Conservation (phyloP, 1,140 invertebrate genomes). For the Rhizoglyphus robini region DNA sequence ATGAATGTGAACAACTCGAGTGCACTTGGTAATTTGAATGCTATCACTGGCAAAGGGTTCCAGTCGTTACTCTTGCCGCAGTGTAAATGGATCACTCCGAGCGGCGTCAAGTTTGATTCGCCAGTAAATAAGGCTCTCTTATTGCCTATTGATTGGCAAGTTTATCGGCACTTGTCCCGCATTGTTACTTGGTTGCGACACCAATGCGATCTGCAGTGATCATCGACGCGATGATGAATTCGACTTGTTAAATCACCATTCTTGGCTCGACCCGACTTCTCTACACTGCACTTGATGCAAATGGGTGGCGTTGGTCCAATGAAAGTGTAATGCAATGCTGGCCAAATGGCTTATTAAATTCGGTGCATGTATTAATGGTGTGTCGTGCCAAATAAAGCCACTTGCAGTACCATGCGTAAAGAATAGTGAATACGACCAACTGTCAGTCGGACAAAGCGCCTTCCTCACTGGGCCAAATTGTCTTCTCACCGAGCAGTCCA, state of each 20-base stretch:
- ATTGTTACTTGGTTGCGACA: no score
- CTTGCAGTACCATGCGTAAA: background rate
- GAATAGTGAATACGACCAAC: background rate
- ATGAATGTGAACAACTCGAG: background rate
- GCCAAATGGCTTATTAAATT: conserved; percentile 10
- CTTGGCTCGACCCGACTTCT: background rate
- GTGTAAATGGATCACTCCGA: no score
- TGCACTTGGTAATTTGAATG: background rate
- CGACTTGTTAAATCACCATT: conserved; percentile 9
- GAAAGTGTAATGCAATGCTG: conserved; percentile 11
- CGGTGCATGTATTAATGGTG: background rate
- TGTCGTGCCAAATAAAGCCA: background rate
- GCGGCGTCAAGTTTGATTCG: no score
- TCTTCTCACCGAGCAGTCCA: no score
- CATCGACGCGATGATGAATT: conserved; percentile 9
- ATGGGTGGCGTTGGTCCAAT: background rate
- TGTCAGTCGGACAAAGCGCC: no score
- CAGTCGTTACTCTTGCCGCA: no score
- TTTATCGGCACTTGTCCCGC: background rate
- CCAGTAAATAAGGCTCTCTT: background rate
- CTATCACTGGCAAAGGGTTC: background rate
- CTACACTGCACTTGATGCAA: background rate
- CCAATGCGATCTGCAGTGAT: no score
- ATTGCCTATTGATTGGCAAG: conserved; percentile 14
- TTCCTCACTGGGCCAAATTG: no score